These are phyloP conservation scores for Hoplostethus mediterraneus DNA, from an alignment of 2,797 vertebrate genomes.

Conservation along the genomic window DNA sequence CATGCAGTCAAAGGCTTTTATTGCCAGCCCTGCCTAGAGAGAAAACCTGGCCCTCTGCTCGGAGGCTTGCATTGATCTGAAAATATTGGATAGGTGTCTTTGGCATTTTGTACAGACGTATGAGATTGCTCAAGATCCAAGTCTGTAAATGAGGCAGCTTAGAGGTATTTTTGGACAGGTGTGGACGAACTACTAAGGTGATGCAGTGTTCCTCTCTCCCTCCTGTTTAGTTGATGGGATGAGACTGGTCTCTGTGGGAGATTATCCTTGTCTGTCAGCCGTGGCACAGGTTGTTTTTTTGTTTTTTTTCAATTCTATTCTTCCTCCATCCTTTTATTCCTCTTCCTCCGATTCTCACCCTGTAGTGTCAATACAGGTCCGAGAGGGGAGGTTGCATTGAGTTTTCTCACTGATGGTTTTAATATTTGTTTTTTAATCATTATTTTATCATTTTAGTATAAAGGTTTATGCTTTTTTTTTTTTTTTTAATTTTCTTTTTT, in stretches of 20 bases:
- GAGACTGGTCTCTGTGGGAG: slow-evolving; percentile 53
- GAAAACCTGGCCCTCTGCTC: slow-evolving; percentile 44
- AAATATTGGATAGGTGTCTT: slow-evolving; percentile 64
- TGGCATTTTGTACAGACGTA: slow-evolving; percentile 80
- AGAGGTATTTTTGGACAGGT: slow-evolving; percentile 71
- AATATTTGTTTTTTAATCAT: slow-evolving; percentile 77
- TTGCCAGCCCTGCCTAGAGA: slow-evolving; percentile 64
- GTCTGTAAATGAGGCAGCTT: slow-evolving; percentile 81
- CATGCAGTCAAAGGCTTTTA: slow-evolving; percentile 69
- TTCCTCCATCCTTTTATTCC: slow-evolving; percentile 40
- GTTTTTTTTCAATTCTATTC: slow-evolving; percentile 58
- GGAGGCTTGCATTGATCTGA: slow-evolving; percentile 54
- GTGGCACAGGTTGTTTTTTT: slow-evolving; percentile 58
- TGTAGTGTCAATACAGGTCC: slow-evolving; percentile 55
- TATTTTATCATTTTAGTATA: slow-evolving; percentile 85
- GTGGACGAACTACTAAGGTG: slow-evolving; percentile 73
- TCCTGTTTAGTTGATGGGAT: slow-evolving; percentile 49
- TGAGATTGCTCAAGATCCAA: slow-evolving; percentile 65
- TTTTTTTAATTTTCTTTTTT: slow-evolving; percentile 67
- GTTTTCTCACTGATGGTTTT: slow-evolving; percentile 81
- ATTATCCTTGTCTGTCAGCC: slow-evolving; percentile 46
- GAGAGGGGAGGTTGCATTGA: slow-evolving; percentile 70
- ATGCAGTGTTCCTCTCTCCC: slow-evolving; percentile 73
- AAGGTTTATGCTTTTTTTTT: slow-evolving; percentile 72
- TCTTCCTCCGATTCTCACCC: slow-evolving; percentile 51